Conservation (phyloP, 2,888 invertebrate genomes). For the Heliconius erato region DNA sequence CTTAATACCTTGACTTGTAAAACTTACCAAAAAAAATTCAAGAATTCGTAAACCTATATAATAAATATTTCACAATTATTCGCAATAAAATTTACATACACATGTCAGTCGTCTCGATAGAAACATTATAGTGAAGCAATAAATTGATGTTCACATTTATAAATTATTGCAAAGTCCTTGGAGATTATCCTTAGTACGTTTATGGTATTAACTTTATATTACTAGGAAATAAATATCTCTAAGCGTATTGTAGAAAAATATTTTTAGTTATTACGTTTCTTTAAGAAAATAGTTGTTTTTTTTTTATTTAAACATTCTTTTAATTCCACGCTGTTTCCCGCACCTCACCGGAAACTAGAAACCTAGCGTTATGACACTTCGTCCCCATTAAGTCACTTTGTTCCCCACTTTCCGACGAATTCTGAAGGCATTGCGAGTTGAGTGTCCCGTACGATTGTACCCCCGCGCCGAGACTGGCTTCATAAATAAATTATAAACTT, state of each 20-base stretch:
- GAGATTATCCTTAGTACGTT: conserved; percentile 6
- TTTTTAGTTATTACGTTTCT: background rate
- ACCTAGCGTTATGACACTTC: background rate
- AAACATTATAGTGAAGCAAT: conserved; percentile 24
- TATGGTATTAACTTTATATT: background rate
- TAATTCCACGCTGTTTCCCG: no score
- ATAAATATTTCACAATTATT: conserved; percentile 22
- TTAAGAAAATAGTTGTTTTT: background rate
- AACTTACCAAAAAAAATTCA: background rate
- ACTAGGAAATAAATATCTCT: background rate
- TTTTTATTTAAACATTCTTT: background rate
- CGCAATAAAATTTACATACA: conserved; percentile 19
- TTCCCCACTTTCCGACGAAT: background rate
- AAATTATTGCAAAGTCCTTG: conserved; percentile 7
- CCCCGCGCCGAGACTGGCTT: background rate
- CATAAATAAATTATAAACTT: background rate
- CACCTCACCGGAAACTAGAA: background rate
- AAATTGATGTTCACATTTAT: conserved; percentile 25
- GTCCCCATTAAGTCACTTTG: background rate
- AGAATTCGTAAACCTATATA: background rate
- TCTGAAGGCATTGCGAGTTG: no score
- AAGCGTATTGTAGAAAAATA: background rate
- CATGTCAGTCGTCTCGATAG: conserved; percentile 16
- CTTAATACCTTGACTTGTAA: background rate
- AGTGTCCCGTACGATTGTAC: background rate